A percentile compares a stretch with the other conserved stretches of the same genome.
These are phyloP conservation scores for Calliopum simillimum DNA, from an alignment of 2,888 invertebrate genomes.

Conservation along the genomic window DNA sequence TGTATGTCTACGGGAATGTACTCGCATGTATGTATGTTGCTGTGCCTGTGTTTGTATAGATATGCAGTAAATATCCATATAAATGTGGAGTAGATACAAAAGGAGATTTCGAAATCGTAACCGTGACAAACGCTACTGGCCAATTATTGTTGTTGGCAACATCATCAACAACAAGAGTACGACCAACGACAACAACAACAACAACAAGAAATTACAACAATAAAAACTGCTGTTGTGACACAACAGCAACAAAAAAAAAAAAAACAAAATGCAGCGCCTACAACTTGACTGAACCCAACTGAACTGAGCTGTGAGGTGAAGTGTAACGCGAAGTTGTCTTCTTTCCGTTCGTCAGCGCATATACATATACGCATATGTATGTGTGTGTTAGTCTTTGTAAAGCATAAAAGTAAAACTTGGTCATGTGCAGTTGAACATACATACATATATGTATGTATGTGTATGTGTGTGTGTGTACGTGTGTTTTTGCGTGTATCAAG, in stretches of 20 bases:
- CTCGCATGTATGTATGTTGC: conserved; percentile 13
- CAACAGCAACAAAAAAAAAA: no score
- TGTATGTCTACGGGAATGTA: conserved; percentile 42
- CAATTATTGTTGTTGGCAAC: no score
- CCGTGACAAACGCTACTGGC: not conserved
- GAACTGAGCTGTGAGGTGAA: conserved; percentile 19
- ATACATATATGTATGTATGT: conserved; percentile 32
- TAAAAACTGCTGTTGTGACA: no score
- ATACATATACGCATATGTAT: conserved; percentile 24
- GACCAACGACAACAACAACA: no score
- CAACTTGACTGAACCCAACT: conserved; percentile 26
- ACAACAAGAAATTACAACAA: no score
- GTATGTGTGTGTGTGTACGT: conserved; percentile 41
- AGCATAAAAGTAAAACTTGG: conserved; percentile 39
- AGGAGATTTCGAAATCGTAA: conserved; percentile 18
- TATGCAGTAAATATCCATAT: not conserved
- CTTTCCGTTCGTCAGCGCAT: conserved; percentile 31
- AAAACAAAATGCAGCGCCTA: not conserved
- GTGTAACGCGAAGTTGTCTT: conserved; percentile 7
- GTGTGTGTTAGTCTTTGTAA: conserved; percentile 37
- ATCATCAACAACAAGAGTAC: no score
- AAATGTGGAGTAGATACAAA: conserved; percentile 16
- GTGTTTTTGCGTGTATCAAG: conserved; percentile 46
- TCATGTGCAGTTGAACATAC: conserved; percentile 33
- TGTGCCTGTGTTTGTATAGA: conserved; percentile 23